These are phyloP conservation scores for Blomia tropicalis DNA, from an alignment of 2,888 invertebrate species.

Conservation along the genomic window DNA sequence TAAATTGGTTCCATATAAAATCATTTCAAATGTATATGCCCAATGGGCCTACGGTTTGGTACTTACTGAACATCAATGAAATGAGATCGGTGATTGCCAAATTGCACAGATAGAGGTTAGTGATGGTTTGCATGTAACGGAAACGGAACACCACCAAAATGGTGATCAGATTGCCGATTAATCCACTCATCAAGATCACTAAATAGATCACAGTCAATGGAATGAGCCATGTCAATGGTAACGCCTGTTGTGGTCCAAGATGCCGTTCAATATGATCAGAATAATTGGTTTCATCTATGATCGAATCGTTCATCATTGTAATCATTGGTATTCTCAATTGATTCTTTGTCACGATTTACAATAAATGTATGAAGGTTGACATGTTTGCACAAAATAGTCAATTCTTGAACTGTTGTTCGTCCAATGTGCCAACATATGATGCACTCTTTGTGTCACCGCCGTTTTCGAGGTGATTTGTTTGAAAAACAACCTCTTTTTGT, in stretches of 20 bases:
- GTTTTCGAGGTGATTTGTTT: no score
- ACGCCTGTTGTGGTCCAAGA: constrained; percentile 32
- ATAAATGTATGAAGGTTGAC: no score
- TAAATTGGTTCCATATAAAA: no score
- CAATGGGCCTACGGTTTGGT: no score
- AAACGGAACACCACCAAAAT: constrained; percentile 34
- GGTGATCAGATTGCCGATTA: constrained; percentile 33
- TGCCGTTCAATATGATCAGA: constrained; percentile 26
- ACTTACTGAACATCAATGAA: constrained; percentile 34
- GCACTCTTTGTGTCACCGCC: no score
- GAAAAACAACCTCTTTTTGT: no score
- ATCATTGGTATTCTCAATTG: background rate
- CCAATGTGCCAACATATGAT: no score
- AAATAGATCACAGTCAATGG: constrained; percentile 34
- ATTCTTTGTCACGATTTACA: background rate
- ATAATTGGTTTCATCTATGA: no score
- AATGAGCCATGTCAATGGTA: constrained; percentile 32
- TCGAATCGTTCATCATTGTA: background rate
- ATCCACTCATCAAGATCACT: constrained; percentile 33
- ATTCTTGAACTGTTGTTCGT: no score
- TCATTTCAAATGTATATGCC: no score
- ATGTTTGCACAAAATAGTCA: no score
- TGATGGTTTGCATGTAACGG: constrained; percentile 35
- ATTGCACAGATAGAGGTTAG: constrained; percentile 36
- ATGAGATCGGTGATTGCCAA: constrained; percentile 35